phyloP scores from a whole-genome alignment of 1,140 invertebrate genomes.

The Centruroides sculpturatus region DNA sequence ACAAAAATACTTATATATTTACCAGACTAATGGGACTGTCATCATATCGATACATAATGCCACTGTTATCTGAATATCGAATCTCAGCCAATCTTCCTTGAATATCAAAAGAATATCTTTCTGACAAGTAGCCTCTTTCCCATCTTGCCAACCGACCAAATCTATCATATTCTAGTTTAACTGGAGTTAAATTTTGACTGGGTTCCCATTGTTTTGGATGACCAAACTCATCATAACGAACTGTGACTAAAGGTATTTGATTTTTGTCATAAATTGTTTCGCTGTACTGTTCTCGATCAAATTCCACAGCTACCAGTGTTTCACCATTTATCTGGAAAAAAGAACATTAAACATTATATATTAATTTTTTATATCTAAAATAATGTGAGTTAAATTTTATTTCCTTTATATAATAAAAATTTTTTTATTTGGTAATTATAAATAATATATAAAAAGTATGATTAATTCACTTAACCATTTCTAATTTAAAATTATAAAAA shows the following conservation, averaged over 20 bases:
- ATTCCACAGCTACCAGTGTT: conserved; percentile 65
- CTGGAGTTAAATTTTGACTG: conserved; percentile 25
- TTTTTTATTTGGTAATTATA: too few relatives aligned
- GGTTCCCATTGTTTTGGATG: conserved; percentile 44
- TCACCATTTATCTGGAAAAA: conserved; percentile 44
- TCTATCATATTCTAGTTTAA: conserved; percentile 32
- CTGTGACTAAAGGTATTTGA: conserved; percentile 60
- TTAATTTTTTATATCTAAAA: too few relatives aligned
- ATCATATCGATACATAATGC: conserved; percentile 61
- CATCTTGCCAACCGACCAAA: conserved; percentile 82
- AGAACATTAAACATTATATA: too few relatives aligned
- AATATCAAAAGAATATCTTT: conserved; percentile 72
- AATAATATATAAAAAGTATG: too few relatives aligned
- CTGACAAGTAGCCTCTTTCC: conserved; percentile 72
- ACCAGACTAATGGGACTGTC: conserved; percentile 50
- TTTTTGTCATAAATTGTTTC: conserved; percentile 79
- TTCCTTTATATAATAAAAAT: too few relatives aligned
- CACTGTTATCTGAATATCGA: conserved; percentile 54
- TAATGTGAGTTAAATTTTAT: too few relatives aligned
- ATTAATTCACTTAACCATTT: too few relatives aligned
- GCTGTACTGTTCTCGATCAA: conserved; percentile 68
- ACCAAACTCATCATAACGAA: conserved; percentile 72
- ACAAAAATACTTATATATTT: conserved; percentile 7
- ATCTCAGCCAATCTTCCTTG: conserved; percentile 71
- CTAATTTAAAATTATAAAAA: too few relatives aligned